A percentile compares a stretch with the other conserved stretches of the same genome.
Conservation (phyloP, 2,888 invertebrate species). For the Mesorhabditis belari region DNA sequence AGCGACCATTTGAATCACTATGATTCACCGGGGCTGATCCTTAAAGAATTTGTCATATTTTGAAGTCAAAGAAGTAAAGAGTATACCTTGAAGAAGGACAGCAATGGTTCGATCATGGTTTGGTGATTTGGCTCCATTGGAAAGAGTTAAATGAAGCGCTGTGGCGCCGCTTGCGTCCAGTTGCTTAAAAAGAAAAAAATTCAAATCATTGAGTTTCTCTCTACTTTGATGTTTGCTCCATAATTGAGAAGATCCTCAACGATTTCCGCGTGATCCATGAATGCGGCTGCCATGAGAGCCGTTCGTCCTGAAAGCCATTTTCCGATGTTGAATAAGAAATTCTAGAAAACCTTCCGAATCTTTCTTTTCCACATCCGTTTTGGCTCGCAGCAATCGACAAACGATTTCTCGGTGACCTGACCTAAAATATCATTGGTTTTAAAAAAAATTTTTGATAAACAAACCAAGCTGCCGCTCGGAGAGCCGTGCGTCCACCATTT, state of each 20-base stretch:
- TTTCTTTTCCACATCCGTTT: constrained; percentile 24
- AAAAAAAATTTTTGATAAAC: background rate
- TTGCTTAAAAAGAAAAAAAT: constrained; percentile 3
- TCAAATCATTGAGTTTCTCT: background rate
- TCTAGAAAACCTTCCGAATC: constrained; percentile 32
- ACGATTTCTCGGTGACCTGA: constrained; percentile 28
- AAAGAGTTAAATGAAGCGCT: constrained; percentile 30
- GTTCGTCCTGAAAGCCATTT: too few relatives aligned
- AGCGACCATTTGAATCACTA: constrained; percentile 38
- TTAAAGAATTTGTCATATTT: too few relatives aligned
- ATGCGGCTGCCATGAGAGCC: constrained; percentile 35
- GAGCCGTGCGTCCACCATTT: constrained; percentile 31
- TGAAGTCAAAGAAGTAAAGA: background rate
- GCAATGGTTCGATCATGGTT: constrained; percentile 20
- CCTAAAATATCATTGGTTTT: constrained; percentile 6
- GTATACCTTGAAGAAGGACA: constrained; percentile 13
- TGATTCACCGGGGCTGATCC: too few relatives aligned
- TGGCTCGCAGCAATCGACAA: constrained; percentile 21
- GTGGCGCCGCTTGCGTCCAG: constrained; percentile 32
- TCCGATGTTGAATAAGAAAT: background rate
- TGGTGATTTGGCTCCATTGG: constrained; percentile 26
- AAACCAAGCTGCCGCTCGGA: constrained; percentile 34
- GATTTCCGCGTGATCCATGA: constrained; percentile 31
- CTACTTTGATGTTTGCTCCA: constrained; percentile 23
- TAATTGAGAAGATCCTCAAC: constrained; percentile 23